Percentiles rank a stretch among this genome's conserved stretches.
phyloP scores from a whole-genome alignment of 2,888 invertebrate genomes.

The Andrena bicolor region DNA sequence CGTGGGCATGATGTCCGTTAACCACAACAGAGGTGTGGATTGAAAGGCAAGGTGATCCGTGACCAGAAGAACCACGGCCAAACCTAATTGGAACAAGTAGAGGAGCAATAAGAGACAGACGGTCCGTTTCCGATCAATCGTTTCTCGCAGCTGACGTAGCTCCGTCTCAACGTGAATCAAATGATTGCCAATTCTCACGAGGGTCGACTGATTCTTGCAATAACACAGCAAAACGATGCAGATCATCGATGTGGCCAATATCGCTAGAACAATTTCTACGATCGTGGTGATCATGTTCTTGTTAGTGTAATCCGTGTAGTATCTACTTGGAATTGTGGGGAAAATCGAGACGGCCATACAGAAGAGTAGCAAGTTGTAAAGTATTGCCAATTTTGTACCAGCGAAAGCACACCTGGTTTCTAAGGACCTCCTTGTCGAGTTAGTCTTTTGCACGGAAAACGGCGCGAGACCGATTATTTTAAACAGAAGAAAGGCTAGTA shows the following conservation, averaged over 20 bases:
- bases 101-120: background rate
- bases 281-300: conserved; percentile 24
- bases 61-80: background rate
- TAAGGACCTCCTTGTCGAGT: conserved; percentile 1
- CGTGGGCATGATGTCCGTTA: conserved; percentile 35
- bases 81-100: background rate
- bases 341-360: conserved; percentile 24
- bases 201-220: conserved; percentile 43
- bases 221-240: conserved; percentile 33
- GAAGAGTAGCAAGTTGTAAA: conserved; percentile 59
- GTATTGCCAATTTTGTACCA: conserved; percentile 27
- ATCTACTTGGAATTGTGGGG: conserved; percentile 12
- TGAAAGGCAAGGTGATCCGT: conserved; percentile 13
- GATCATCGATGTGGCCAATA: conserved; percentile 35
- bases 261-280: conserved; percentile 42
- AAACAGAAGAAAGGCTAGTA: conserved; percentile 15
- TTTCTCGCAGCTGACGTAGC: background rate
- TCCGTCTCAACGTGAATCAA: conserved; percentile 26
- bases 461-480: conserved; percentile 62
- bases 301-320: background rate
- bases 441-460: conserved; percentile 6
- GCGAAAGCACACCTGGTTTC: conserved; percentile 28
- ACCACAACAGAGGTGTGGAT: background rate
- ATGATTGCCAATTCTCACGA: conserved; percentile 48
- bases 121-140: conserved; percentile 19